Evolutionary conservation across 2,888 invertebrate species (phyloP).

Genomic region (Troides oblongomaculatus): DNA sequence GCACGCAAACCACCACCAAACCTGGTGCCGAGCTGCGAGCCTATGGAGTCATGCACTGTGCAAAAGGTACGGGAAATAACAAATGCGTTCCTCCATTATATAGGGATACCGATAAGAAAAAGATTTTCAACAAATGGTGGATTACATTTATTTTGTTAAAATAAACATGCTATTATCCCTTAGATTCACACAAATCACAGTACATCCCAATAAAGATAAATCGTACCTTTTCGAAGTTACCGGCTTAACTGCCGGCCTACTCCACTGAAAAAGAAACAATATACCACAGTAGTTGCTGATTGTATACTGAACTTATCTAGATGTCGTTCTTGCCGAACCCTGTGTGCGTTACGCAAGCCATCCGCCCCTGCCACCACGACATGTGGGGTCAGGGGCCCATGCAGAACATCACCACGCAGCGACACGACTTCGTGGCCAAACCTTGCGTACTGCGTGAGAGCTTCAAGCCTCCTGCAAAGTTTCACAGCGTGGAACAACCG

Average conservation of each 20-base stretch:
- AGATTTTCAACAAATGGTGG: background rate
- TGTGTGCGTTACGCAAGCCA: conserved; percentile 75
- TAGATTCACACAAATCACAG: no score
- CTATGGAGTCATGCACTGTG: conserved; percentile 70
- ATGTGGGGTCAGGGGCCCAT: conserved; percentile 83
- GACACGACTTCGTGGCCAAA: conserved; percentile 85
- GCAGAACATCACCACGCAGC: conserved; percentile 86
- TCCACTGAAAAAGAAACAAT: no score
- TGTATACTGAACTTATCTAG: conserved; percentile 49
- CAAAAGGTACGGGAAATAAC: conserved; percentile 76
- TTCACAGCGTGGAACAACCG: conserved; percentile 61
- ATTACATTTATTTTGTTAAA: background rate
- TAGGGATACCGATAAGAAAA: no score
- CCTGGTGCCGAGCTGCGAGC: conserved; percentile 65
- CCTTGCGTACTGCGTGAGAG: conserved; percentile 72
- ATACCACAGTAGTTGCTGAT: background rate
- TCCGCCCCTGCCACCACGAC: conserved; percentile 82
- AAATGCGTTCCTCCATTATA: no score
- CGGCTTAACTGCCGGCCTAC: no score
- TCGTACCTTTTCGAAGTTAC: no score
- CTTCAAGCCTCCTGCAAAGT: conserved; percentile 62
- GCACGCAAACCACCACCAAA: conserved; percentile 56
- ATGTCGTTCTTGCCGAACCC: conserved; percentile 80
- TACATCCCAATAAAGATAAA: no score
- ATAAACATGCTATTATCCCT: no score